Base-by-base conservation (phyloP, 2,113 vertebrate genomes). In the Thymallus thymallus region DNA sequence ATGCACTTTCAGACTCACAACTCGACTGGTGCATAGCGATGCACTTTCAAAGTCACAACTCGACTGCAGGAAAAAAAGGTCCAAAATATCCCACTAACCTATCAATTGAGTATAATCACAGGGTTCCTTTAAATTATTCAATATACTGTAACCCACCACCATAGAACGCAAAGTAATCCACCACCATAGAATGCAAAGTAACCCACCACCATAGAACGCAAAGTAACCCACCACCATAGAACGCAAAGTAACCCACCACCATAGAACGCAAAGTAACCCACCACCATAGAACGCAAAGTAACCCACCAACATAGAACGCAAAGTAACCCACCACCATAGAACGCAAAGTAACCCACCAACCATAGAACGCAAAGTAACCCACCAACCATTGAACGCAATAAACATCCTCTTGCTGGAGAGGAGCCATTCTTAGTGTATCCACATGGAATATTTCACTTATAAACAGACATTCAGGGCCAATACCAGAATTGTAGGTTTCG, bases 11-110 rank as follows among this genome's bases (percentile, higher is more conserved):
- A 81, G 77, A n/a, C n/a, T n/a, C n/a, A 70, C 74, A 12, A 23
- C 60, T 62, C 13, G 7, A n/a, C n/a, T 84, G 26, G 26, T 26
- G 26, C 26, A 2, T 26, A 26, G 2, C 77, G 85, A 84, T 65
- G 51, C 80, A 82, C 61, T 70, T 74, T 73, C 76, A 80, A n/a
- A n/a, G 75, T 71, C 72, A 68, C 41, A 82, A 85, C 71, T 67
- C 58, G 77, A 82, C 70, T 79, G 66, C 79, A 66, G 77, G 66
- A 76, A 76, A 65, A 65, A 66, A 74, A 88, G 82, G 80, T 85
- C 82, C 80, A 70, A 20, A 41, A 16, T 85, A 10, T 35, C 30
- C 20, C 29, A 35, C 30, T 30, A 66, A 66, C 18, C 6, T 29
- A 35, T 66, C 30, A 16, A 65, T 26, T n/a, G 5, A 65, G 26